A percentile compares a stretch with the other conserved stretches of the same genome.
phyloP scores from a whole-genome alignment of 2,113 vertebrate species.

The Lagenorhynchus albirostris region DNA sequence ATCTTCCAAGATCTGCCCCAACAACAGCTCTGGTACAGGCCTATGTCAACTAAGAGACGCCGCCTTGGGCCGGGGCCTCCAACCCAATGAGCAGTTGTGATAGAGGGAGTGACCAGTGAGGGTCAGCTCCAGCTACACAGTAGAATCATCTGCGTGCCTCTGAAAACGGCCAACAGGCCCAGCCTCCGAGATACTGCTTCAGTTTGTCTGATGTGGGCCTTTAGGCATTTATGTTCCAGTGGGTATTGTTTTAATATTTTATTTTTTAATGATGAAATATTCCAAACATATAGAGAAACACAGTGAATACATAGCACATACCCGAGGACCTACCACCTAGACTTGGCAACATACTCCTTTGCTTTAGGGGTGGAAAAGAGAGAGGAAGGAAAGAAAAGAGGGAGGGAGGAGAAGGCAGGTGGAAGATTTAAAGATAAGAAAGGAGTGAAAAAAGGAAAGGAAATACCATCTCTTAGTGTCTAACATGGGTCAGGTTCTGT shows the following conservation, averaged over 20 bases:
- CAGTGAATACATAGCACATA: neutral
- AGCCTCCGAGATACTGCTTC: neutral
- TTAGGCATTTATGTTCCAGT: no score
- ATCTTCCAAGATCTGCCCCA: neutral
- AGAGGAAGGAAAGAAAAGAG: neutral
- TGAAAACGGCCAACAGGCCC: neutral
- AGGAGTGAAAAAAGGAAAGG: neutral
- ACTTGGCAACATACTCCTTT: neutral
- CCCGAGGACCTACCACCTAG: neutral
- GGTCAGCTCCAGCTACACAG: accelerated
- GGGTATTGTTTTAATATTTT: neutral
- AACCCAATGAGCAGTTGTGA: neutral
- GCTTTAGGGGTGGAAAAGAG: neutral
- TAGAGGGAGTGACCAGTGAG: neutral
- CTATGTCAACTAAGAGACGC: neutral
- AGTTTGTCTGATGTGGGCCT: neutral
- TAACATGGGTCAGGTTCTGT: neutral
- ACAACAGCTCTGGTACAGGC: neutral
- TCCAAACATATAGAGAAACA: neutral
- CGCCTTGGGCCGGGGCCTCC: neutral
- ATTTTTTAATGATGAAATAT: neutral
- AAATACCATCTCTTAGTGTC: neutral
- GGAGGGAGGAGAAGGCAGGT: neutral
- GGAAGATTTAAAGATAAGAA: neutral
- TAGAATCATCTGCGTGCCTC: neutral